Conservation (phyloP, 2,113 vertebrate species). For the Festucalex cinctus region DNA sequence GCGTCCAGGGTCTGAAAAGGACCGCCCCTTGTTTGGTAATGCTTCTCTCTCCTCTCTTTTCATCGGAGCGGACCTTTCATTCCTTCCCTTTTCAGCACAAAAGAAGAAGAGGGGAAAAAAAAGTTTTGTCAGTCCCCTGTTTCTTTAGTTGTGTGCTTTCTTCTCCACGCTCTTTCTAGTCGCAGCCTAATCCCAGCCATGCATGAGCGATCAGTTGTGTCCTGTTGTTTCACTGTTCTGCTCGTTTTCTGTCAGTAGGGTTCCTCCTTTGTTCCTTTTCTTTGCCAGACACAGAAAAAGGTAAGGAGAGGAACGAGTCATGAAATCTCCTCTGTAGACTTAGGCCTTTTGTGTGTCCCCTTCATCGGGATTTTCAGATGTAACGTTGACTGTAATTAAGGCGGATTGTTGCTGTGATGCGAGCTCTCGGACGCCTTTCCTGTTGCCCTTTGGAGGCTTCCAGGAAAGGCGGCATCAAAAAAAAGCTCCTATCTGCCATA, state of each 20-base stretch:
- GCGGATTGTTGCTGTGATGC: slow-evolving; percentile 67
- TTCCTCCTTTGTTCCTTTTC: slow-evolving; percentile 94
- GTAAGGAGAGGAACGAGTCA: slow-evolving; percentile 88
- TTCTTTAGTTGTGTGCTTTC: slow-evolving; percentile 93
- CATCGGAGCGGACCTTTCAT: slow-evolving; percentile 75
- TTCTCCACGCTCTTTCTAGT: slow-evolving; percentile 93
- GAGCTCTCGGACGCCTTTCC: slow-evolving; percentile 60
- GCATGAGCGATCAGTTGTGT: slow-evolving; percentile 98
- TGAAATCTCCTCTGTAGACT: slow-evolving; percentile 86
- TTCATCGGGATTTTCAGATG: slow-evolving; percentile 68
- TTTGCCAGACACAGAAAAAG: slow-evolving; percentile 92
- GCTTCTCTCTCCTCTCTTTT: slow-evolving; percentile 81
- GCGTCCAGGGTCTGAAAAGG: slow-evolving; percentile 71
- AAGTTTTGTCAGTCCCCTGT: slow-evolving; percentile 96
- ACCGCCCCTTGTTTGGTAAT: slow-evolving; percentile 86
- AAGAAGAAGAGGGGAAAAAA: slow-evolving; percentile 77
- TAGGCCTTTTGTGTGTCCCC: slow-evolving; percentile 79
- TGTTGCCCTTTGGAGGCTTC: slow-evolving; percentile 59
- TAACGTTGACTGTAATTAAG: slow-evolving; percentile 73
- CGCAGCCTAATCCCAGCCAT: slow-evolving; percentile 97
- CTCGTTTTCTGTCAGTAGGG: slow-evolving; percentile 95
- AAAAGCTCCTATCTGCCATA: slow-evolving; percentile 37
- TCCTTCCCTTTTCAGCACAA: slow-evolving; percentile 82
- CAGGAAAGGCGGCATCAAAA: slow-evolving; percentile 61
- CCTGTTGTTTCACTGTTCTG: slow-evolving; percentile 98